These are phyloP conservation scores for Poeciliopsis gracilis DNA, from an alignment of 2,797 vertebrate genomes.

Conservation along the genomic window DNA sequence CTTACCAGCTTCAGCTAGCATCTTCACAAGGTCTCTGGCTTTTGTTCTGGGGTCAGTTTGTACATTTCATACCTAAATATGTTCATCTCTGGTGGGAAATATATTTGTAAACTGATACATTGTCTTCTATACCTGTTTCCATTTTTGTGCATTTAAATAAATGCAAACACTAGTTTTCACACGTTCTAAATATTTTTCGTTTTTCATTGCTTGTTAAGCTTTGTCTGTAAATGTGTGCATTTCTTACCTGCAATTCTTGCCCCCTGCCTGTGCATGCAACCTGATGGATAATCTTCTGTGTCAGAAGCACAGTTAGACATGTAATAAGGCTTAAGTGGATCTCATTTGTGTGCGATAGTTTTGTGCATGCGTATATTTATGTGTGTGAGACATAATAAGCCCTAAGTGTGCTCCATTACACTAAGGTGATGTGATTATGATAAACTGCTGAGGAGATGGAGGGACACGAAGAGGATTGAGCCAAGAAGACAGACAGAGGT, in stretches of 20 bases:
- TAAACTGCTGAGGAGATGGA: conserved; percentile 71
- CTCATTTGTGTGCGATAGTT: conserved; percentile 30
- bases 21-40: too few species aligned
- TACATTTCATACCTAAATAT: too few species aligned
- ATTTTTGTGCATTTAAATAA: not conserved
- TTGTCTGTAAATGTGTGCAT: not conserved
- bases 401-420: conserved; percentile 74
- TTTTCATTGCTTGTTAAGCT: not conserved
- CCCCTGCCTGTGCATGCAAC: conserved; percentile 55
- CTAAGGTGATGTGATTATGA: conserved; percentile 76
- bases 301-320: conserved; percentile 67
- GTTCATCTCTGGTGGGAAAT: not conserved
- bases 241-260: conserved; percentile 35
- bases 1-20: too few species aligned
- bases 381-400: conserved; percentile 64
- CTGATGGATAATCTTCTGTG: conserved; percentile 69
- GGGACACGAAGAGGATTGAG: conserved; percentile 38
- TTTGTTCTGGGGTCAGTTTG: too few species aligned
- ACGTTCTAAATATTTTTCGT: not conserved
- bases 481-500: not conserved
- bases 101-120: not conserved
- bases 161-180: not conserved
- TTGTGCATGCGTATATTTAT: conserved; percentile 25
- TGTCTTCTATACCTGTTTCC: not conserved
- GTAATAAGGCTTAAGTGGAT: conserved; percentile 76